Percentiles rank a stretch among this genome's conserved stretches.
Conservation (phyloP, 1,140 invertebrate species). For the Cataglyphis hispanica region DNA sequence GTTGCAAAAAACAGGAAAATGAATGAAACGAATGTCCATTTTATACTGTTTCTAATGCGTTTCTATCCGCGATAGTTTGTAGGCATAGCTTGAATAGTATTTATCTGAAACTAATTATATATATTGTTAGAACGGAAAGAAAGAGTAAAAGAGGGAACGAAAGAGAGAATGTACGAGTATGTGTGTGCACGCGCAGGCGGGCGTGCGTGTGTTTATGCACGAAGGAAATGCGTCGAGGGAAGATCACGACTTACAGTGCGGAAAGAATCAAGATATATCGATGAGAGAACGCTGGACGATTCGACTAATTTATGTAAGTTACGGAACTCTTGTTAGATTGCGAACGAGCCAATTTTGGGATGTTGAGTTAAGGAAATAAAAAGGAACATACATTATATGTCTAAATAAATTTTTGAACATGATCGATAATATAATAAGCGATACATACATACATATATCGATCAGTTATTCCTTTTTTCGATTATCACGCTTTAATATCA, state of each 20-base stretch:
- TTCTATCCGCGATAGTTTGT: constrained; percentile 84
- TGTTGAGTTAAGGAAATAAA: not conserved
- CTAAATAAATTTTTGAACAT: constrained; percentile 8
- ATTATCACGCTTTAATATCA: not conserved
- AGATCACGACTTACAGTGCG: not conserved
- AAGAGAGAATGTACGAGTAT: not conserved
- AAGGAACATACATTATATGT: constrained; percentile 1
- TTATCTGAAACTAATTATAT: constrained; percentile 77
- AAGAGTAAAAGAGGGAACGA: not conserved
- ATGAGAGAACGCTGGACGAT: not conserved
- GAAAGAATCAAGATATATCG: constrained; percentile 16
- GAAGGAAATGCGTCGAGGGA: not conserved
- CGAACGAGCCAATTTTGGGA: not conserved
- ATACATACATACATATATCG: not conserved
- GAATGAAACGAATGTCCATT: constrained; percentile 80
- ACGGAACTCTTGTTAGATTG: not conserved
- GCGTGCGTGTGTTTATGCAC: not conserved
- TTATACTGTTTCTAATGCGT: constrained; percentile 86
- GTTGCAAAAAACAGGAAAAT: constrained; percentile 49
- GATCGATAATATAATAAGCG: not conserved
- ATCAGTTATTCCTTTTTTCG: constrained; percentile 5
- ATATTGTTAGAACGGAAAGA: constrained; percentile 58
- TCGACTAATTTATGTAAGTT: constrained; percentile 16
- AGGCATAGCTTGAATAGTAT: constrained; percentile 84
- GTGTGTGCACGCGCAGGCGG: not conserved